Percentiles rank a stretch among this genome's conserved stretches.
These are phyloP conservation scores for Lamproptera curius DNA, from an alignment of 2,888 invertebrate species.

Conservation along the genomic window DNA sequence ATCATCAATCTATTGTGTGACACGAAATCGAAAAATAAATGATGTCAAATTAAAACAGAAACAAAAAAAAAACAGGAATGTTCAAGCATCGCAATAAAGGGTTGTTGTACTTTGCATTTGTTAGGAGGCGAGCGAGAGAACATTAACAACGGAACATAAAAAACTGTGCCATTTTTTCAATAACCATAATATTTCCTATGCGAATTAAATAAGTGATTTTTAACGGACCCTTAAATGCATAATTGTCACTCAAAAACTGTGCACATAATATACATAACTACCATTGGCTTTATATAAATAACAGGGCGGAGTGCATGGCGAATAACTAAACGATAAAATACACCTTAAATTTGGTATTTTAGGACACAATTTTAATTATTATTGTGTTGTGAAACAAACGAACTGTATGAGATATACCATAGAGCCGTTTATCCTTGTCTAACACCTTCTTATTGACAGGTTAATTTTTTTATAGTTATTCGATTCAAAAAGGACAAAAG, in stretches of 20 bases:
- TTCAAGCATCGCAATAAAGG: conserved; percentile 25
- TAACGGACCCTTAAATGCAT: conserved; percentile 47
- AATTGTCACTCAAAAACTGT: conserved; percentile 28
- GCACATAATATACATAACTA: background rate
- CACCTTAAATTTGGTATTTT: too few species aligned
- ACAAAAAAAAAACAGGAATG: conserved; percentile 38
- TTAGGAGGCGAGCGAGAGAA: conserved; percentile 18
- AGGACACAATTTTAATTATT: too few species aligned
- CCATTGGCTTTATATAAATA: background rate
- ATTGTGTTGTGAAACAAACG: too few species aligned
- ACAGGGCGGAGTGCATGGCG: too few species aligned
- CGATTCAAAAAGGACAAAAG: too few species aligned
- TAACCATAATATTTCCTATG: too few species aligned
- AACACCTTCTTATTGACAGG: too few species aligned
- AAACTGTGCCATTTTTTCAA: background rate
- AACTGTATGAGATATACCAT: too few species aligned
- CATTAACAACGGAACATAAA: conserved; percentile 16
- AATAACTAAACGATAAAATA: too few species aligned
- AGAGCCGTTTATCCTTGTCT: too few species aligned
- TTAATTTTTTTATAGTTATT: too few species aligned
- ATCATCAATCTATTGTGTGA: conserved; percentile 11
- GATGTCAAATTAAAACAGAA: background rate
- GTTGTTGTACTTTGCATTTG: background rate
- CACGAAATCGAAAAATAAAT: background rate
- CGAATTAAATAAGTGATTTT: too few species aligned